Evolutionary conservation across 2,888 invertebrate species (phyloP), one percentile per base, ranked within the genome.

Genomic region (Drosophila meridiana): DNA sequence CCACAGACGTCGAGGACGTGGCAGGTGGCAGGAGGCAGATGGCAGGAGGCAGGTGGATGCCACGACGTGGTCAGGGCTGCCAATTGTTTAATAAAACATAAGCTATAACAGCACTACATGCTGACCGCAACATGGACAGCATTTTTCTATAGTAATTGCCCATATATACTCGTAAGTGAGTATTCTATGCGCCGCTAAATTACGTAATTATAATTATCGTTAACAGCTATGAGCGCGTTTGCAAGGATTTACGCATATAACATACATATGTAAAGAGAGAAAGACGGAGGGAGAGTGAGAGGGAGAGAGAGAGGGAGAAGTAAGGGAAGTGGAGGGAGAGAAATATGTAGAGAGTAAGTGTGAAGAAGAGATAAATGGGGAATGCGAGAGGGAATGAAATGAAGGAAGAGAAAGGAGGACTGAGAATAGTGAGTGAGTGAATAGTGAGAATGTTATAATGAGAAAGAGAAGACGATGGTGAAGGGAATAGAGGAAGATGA

Each of bases 131-230:
- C 47, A 28, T 32, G 26, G 20, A 7, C 42, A 45, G 26, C 14
- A 65, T 43, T 58, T 45, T 50, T 38, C 30, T 56, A 38, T 52
- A 47, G 14, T 60, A 68, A 68, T 74, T 74, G 56, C 59, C 38
- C 74, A 63, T 63, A 13, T 34, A 42, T 34, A 42, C 11, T 14
- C 26, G 32, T 34, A 5, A 34, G 28, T 26, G 43, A 26, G 47
- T 11, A 9, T 8, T 13, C 34, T 55, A 62, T 26, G 34, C 30
- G 26, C 53, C 48, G 53, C 34, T 13, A 36, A 14, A 34, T 4
- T 26, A 4, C 36, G 56, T 38, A 57, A 60, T 74, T 63, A 63
- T 50, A 56, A 61, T 61, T 65, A 63, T n/a, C 40, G 20, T 59
- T 59, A 60, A 26, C 36, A 14, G 43, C 20, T 36, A 50, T n/a